Evolutionary conservation across 2,797 vertebrate genomes (phyloP), one percentile per base, ranked within the genome.

Genomic region (Mus spretus): DNA sequence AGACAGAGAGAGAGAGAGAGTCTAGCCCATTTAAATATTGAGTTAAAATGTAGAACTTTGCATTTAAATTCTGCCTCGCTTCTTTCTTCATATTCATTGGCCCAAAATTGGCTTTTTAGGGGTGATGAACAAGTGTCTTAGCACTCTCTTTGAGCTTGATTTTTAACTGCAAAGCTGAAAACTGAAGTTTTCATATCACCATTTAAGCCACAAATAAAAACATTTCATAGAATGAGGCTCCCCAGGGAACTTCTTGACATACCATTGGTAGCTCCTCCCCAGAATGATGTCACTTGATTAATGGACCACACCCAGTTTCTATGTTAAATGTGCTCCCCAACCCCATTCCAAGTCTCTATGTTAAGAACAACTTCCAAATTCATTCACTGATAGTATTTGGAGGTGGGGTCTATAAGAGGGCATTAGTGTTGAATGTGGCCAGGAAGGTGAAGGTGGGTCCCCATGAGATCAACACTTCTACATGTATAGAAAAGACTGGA

Each of bases 121-220:
- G 9, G 55, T 44, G 47, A 2, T 86, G 50, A 50, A 55, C 59
- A 94, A 72, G 31, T 2, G 26, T 24, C 11, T 82, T 78, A 74
- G 15, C 85, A 17, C 90, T 93, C 17, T 74, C 47, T 93, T 91
- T 24, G 70, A 83, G 50, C 15, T 93, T 90, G 75, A 59, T 78
- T 96, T 96, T 95, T 34, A 40, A 20, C 13, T 67, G n/a, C 44
- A 94, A 97, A 80, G 13, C 59, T 59, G 91, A 61, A 28, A n/a
- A 89, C 20, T 0, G 6, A 59, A 70, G 47, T 47, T 57, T 91
- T 91, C 28, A 24, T 34, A 7, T 83, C 53, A 53, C 34, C 7
- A 67, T 93, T 47, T 63, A 86, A 72, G 44, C 34, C 37, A 34
- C 24, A 53, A 24, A 67, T 75, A 50, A 77, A 95, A 94, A 75